Percentiles rank a stretch among this genome's conserved stretches.
These are phyloP conservation scores for Volucella zonaria DNA, from an alignment of 2,888 invertebrate genomes.

Conservation along the genomic window DNA sequence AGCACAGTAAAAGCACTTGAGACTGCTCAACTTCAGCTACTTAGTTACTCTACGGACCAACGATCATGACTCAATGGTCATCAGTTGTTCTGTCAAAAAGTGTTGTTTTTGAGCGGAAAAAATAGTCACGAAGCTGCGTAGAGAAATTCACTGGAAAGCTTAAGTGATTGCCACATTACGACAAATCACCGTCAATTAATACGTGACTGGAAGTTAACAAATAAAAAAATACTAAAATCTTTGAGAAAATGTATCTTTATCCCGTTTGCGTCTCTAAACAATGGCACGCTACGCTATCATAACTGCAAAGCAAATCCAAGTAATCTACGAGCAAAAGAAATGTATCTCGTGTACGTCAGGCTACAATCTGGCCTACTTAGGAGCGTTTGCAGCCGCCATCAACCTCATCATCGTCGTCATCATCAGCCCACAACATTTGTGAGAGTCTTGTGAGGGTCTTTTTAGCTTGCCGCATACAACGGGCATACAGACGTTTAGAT, in stretches of 20 bases:
- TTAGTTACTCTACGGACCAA: constrained; percentile 21
- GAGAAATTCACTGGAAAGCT: constrained; percentile 1
- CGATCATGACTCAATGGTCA: constrained; percentile 11
- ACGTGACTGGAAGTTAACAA: constrained; percentile 39
- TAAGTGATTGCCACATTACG: constrained; percentile 45
- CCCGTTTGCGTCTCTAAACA: constrained; percentile 17
- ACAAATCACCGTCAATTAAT: constrained; percentile 51
- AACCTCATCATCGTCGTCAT: constrained; percentile 55
- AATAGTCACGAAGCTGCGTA: constrained; percentile 16
- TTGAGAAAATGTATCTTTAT: constrained; percentile 15
- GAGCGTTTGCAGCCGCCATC: constrained; percentile 31
- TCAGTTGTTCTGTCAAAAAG: neutral
- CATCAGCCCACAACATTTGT: constrained; percentile 48
- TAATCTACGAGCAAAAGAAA: neutral
- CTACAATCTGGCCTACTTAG: constrained; percentile 69
- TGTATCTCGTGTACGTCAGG: constrained; percentile 54
- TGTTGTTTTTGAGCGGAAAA: neutral
- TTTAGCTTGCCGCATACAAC: constrained; percentile 11
- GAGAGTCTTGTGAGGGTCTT: constrained; percentile 32
- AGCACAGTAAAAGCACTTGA: neutral
- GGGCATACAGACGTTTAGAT: constrained; percentile 7
- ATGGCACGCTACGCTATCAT: constrained; percentile 9
- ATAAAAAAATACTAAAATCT: constrained; percentile 8
- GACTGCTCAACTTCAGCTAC: constrained; percentile 12
- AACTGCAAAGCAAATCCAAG: neutral